Base-by-base conservation (phyloP, 1,140 invertebrate genomes). In the Fopius arisanus region DNA sequence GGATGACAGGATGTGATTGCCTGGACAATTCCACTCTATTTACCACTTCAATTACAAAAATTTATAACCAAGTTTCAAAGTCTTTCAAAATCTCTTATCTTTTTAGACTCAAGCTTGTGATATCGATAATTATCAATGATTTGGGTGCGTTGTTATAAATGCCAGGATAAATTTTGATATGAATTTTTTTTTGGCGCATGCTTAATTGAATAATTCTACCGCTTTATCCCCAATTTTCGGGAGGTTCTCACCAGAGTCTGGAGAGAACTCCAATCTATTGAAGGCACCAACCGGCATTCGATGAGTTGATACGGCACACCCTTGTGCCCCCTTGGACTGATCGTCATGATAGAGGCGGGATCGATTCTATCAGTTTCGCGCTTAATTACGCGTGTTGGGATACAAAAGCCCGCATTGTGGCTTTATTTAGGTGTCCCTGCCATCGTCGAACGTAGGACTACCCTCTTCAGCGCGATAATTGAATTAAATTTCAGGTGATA, bases 301-400 rank as follows among this genome's bases (percentile, higher is more conserved):
- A 88, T 88, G 77, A 80, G 80, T 84, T 77, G 86, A 88, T 88
- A 88, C 72, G 81, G 83, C 86, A 88, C 84, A 83, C 78, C 75
- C 70, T 73, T 78, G 75, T 75, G 28, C 54, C 62, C 80, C 79
- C 12, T 65, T 67, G 83, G 85, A 83, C 82, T 62, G 86, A 87
- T 86, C 80, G 51, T 31, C 40, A 76, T 77, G 84, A 87, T 85
- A 85, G 79, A 76, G 76, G 59, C 29, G 78, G 67, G 79, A 86
- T 84, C 80, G 86, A 87, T 88, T 78, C 78, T 88, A 88, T 88
- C 86, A 87, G 80, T 87, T 88, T 87, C 78, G 79, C 83, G 81
- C 83, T 83, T 87, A 88, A 88, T 87, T 88, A 86, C 84, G 83
- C 83, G 83, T 86, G 85, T 87, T 86, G 83, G 80, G 80, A 83